Conservation (phyloP, 2,113 vertebrate species). For the Leucoraja erinaceus region DNA sequence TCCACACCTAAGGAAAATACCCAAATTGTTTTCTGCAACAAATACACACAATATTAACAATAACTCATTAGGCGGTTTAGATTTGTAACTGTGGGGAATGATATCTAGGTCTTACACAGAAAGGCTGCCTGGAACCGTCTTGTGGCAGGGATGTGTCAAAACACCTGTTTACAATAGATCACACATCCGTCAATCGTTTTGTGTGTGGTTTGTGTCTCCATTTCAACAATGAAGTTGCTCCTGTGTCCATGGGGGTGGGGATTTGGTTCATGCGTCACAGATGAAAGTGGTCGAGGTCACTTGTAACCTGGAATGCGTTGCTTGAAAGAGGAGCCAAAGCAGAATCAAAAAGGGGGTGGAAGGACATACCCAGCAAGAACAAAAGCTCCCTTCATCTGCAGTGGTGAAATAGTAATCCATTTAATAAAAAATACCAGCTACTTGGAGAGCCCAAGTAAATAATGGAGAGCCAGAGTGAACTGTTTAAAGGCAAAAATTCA, state of each 20-base stretch:
- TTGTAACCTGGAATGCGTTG: not conserved
- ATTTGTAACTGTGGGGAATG: not conserved
- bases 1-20: not conserved
- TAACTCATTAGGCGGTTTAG: not conserved
- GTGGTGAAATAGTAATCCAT: no score
- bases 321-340: not conserved
- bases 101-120: not conserved
- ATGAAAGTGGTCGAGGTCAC: not conserved
- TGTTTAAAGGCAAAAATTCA: no score
- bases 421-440: no score
- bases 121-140: not conserved
- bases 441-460: no score
- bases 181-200: not conserved
- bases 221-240: not conserved
- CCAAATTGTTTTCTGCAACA: not conserved
- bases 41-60: constrained; percentile 3
- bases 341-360: not conserved
- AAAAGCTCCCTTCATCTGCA: no score
- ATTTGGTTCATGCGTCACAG: no score
- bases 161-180: not conserved
- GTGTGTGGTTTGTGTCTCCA: constrained; percentile 14
- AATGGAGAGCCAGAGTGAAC: no score
- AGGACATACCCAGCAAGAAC: no score
- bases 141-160: not conserved
- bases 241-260: no score